phyloP scores from a whole-genome alignment of 2,797 vertebrate species.

The Ateles fusciceps region DNA sequence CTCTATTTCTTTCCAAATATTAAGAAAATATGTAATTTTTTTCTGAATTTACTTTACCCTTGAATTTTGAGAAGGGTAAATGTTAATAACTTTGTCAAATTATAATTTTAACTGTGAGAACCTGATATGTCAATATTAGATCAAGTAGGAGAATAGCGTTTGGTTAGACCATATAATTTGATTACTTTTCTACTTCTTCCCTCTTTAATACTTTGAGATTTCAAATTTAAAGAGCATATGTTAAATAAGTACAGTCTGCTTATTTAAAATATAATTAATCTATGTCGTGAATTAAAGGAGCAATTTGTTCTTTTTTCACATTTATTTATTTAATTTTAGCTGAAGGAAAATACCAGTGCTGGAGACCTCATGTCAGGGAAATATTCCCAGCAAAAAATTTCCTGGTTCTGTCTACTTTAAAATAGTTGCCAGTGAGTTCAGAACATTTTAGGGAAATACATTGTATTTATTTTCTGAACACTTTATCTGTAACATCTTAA shows the following conservation, averaged over 20 bases:
- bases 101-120: neutral
- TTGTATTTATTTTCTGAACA: conserved; percentile 2
- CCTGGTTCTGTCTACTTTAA: neutral
- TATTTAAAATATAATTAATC: neutral
- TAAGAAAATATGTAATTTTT: neutral
- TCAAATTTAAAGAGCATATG: neutral
- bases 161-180: neutral
- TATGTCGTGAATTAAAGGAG: neutral
- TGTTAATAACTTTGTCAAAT: neutral
- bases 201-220: neutral
- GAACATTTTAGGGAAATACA: conserved; percentile 34
- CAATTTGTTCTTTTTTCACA: neutral
- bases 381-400: neutral
- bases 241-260: neutral
- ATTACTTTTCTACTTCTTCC: neutral
- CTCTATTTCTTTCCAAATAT: neutral
- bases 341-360: neutral
- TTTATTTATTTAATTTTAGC: neutral
- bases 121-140: neutral
- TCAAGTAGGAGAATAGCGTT: neutral
- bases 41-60: neutral
- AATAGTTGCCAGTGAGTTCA: neutral
- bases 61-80: neutral
- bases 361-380: neutral
- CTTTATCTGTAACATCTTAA: conserved; percentile 42